phyloP scores from a whole-genome alignment of 2,888 invertebrate genomes.

The Strigamia maritima region DNA sequence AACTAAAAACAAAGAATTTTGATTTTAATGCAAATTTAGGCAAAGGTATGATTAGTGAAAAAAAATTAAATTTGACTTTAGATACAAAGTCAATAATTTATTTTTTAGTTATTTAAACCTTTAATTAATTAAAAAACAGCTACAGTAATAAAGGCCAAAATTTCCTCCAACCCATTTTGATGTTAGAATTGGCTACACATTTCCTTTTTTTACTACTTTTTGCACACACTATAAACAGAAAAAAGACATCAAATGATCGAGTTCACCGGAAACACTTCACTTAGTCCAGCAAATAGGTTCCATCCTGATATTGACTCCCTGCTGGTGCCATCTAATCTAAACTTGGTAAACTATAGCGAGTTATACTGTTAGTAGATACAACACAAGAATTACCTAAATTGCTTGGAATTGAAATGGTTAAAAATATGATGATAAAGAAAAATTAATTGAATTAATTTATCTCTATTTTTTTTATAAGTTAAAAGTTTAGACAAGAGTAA shows the following conservation, averaged over 20 bases:
- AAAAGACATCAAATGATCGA: background rate
- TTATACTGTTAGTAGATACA: background rate
- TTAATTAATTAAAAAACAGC: no score
- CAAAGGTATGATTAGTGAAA: no score
- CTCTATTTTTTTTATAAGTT: no score
- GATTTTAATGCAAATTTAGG: no score
- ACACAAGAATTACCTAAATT: background rate
- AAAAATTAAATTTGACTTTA: no score
- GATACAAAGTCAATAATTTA: no score
- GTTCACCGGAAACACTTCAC: background rate
- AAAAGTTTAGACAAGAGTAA: background rate
- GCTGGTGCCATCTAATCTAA: background rate
- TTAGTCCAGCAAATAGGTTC: background rate
- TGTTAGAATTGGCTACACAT: no score
- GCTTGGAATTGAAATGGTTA: background rate
- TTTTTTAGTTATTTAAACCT: no score
- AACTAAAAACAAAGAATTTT: no score
- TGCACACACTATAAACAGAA: background rate
- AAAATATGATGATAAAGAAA: background rate
- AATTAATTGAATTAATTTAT: slow-evolving; percentile 18
- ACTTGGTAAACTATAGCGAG: background rate
- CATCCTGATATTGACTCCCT: background rate
- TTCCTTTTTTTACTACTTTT: no score
- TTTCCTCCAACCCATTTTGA: no score
- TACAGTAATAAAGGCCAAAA: no score